Evolutionary conservation across 2,888 invertebrate genomes (phyloP), one percentile per base, ranked within the genome.

Genomic region (Microctonus hyperodae): DNA sequence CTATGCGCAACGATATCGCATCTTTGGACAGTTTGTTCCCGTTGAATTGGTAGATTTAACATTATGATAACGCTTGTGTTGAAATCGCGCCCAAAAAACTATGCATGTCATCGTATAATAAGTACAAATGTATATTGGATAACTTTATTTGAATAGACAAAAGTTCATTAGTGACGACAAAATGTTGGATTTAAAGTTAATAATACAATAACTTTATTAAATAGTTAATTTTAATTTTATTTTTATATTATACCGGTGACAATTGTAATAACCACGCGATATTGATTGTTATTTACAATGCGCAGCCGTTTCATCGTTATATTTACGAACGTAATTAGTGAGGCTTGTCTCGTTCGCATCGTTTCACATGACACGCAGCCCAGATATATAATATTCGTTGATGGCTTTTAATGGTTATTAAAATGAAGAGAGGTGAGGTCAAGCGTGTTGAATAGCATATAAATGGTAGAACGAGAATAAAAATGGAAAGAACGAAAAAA

Each of bases 11-110:
- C 71, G 70, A 71, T 70, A 23, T 51, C 69, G 68, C 70, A 71
- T 71, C 67, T 69, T 48, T 55, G 63, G 70, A 71, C 70, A 70
- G 68, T 71, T 71, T 70, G 71, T 72, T 72, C 70, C n/a, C 58
- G 60, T 50, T 65, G 65, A 72, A 73, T 71, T 69, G 62, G 69
- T 59, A 73, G 75, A 76, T 76, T 72, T 70, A 74, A 72, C 72
- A 69, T 70, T 70, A 68, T 69, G 75, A 76, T 76, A 76, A 76
- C n/a, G 67, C 65, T 70, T 63, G 60, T 56, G 64, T 71, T 66
- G 64, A 68, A 67, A 67, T 67, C 64, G 70, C 67, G 25, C 23
- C 63, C 55, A 37, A 56, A 55, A 44, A 1, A 16, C 44, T 20
- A 44, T 44, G 44, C 44, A 44, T 44, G 44, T 44, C 44, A 7